Evolutionary conservation across 2,888 invertebrate genomes (phyloP), one percentile per base, ranked within the genome.

Genomic region (Habrosyne pyritoides): DNA sequence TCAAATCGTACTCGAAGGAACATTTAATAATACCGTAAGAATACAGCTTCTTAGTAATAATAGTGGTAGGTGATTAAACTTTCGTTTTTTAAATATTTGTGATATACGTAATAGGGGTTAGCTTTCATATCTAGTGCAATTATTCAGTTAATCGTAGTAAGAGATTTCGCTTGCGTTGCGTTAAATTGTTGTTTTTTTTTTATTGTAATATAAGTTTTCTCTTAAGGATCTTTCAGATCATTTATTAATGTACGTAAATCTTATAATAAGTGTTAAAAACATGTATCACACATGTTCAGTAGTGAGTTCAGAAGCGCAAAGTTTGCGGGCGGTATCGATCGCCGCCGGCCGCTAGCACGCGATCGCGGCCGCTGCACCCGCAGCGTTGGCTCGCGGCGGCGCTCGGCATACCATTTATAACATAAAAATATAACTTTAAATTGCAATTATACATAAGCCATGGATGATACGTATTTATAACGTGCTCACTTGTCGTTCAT

Each of bases 291-390:
- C 14, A 75, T 71, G 73, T 73, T 73, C 64, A 67, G 72, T 30
- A 2, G 33, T 73, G 69, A 77, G 79, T 77, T 67, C 77, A 77
- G 75, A 83, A 83, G 82, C 84, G 86, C 83, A 79, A 89, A 86
- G 77, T 85, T 84, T 82, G 86, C 87, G 84, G 82, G 83, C 79
- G 78, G 81, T 90, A 91, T 91, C 87, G 91, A 91, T 89, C 88
- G 81, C 66, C 71, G 73, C 70, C 75, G 76, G 77, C 68, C 76
- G 77, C 76, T 70, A 82, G 84, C 91, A 90, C 91, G 91, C 91
- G 87, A 89, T 79, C 82, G 77, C 75, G 78, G 69, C 80, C 81
- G 84, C 79, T 88, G 88, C 89, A 87, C 83, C 83, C 77, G 71
- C 71, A 60, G 64, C 65, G 71, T 54, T 55, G 56, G 50, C 48